Conservation (phyloP, 2,113 vertebrate genomes). For the Nothocercus julius region DNA sequence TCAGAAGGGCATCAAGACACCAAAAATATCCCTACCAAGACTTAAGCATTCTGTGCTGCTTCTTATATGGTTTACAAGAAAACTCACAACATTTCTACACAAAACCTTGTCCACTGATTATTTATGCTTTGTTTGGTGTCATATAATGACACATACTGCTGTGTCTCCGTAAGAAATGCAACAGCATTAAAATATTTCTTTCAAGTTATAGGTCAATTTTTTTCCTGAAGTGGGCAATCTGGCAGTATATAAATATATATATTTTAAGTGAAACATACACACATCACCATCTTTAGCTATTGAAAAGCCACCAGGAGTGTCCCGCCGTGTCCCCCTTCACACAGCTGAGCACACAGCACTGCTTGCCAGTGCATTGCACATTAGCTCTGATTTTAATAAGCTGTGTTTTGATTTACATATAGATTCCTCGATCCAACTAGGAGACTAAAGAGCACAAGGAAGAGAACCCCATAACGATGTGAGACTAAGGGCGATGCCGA, state of each 20-base stretch:
- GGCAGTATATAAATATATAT: neutral
- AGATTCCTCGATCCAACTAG: neutral
- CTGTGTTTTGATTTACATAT: neutral
- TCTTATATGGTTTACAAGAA: neutral
- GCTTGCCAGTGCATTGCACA: neutral
- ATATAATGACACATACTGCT: neutral
- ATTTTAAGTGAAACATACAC: neutral
- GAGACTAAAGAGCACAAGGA: neutral
- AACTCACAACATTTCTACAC: neutral
- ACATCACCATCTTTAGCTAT: neutral
- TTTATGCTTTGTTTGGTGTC: neutral
- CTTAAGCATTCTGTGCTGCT: neutral
- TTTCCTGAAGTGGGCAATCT: neutral
- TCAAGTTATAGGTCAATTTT: neutral
- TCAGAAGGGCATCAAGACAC: neutral
- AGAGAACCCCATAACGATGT: rapidly evolving
- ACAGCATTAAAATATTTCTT: neutral
- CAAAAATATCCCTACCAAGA: neutral
- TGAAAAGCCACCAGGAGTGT: neutral
- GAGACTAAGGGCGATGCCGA: neutral
- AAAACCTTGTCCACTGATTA: neutral
- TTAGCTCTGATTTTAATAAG: neutral
- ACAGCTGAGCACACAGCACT: neutral
- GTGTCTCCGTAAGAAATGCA: neutral
- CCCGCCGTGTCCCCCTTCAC: neutral